Conservation (phyloP, 1,140 invertebrate species). For the Amyelois transitella region DNA sequence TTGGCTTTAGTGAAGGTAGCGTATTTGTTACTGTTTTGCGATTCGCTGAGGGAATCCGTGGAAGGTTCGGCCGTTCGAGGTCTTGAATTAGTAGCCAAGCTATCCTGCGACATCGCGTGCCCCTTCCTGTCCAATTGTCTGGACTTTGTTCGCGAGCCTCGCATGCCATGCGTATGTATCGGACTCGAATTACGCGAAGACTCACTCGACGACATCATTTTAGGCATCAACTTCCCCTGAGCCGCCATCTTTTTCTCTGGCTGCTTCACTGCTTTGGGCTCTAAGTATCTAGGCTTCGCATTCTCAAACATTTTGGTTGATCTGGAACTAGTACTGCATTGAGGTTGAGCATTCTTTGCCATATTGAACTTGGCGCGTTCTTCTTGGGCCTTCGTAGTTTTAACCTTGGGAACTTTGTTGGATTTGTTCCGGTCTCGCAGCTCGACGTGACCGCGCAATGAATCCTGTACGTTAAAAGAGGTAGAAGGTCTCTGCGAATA, state of each 20-base stretch:
- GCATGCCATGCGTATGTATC: conserved; percentile 26
- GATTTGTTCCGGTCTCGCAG: background rate
- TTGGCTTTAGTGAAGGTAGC: conserved; percentile 57
- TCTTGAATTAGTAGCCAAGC: conserved; percentile 42
- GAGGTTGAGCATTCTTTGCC: conserved; percentile 25
- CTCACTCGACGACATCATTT: conserved; percentile 49
- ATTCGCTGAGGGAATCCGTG: conserved; percentile 51
- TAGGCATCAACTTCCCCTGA: conserved; percentile 24
- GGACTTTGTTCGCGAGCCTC: conserved; percentile 15
- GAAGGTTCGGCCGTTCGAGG: conserved; percentile 55
- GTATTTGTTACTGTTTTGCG: conserved; percentile 54
- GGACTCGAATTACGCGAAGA: conserved; percentile 56
- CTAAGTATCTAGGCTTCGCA: conserved; percentile 45
- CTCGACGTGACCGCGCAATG: background rate
- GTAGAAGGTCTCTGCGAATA: background rate
- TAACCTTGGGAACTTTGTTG: conserved; percentile 37
- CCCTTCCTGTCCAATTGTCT: conserved; percentile 15
- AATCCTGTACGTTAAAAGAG: background rate
- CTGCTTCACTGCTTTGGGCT: conserved; percentile 17
- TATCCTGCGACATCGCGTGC: conserved; percentile 49
- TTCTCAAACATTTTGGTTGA: conserved; percentile 26
- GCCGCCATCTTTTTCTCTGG: conserved; percentile 22
- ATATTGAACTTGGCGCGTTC: conserved; percentile 56
- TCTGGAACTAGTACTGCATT: conserved; percentile 5
- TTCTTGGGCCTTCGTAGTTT: conserved; percentile 59